phyloP scores from a whole-genome alignment of 2,888 invertebrate species.

The Rotaria magnacalcarata region DNA sequence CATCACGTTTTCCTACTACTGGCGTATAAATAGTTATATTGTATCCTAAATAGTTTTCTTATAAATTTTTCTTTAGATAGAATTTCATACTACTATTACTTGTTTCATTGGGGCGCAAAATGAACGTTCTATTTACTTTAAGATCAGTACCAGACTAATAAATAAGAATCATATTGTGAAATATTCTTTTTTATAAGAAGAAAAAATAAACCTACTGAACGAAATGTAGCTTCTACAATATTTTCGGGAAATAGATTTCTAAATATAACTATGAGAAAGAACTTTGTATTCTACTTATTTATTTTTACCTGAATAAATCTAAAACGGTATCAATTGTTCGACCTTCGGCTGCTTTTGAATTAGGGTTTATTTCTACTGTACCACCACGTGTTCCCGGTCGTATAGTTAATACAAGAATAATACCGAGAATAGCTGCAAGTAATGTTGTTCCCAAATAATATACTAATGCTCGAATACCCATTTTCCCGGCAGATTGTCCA shows the following conservation, averaged over 20 bases:
- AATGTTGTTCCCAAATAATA: constrained; percentile 69
- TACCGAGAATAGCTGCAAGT: constrained; percentile 67
- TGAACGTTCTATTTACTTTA: background rate
- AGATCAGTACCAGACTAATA: background rate
- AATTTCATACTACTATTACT: background rate
- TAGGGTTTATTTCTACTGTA: background rate
- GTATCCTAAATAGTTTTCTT: background rate
- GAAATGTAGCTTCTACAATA: constrained; percentile 44
- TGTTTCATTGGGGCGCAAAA: background rate
- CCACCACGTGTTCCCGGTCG: constrained; percentile 65
- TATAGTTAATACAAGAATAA: constrained; percentile 65
- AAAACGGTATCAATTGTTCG: constrained; percentile 38
- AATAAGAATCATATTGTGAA: too few species aligned
- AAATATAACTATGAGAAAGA: background rate
- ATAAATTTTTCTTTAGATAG: too few species aligned
- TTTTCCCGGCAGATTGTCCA: constrained; percentile 66
- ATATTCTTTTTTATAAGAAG: background rate
- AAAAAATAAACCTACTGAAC: background rate
- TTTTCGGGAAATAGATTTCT: constrained; percentile 47
- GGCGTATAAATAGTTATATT: background rate
- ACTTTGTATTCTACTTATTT: background rate
- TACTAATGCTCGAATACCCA: constrained; percentile 66
- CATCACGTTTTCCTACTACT: constrained; percentile 56
- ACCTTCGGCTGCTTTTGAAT: background rate
- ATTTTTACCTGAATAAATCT: constrained; percentile 43